Conservation (phyloP, 1,140 invertebrate genomes). For the Megalopta genalis region DNA sequence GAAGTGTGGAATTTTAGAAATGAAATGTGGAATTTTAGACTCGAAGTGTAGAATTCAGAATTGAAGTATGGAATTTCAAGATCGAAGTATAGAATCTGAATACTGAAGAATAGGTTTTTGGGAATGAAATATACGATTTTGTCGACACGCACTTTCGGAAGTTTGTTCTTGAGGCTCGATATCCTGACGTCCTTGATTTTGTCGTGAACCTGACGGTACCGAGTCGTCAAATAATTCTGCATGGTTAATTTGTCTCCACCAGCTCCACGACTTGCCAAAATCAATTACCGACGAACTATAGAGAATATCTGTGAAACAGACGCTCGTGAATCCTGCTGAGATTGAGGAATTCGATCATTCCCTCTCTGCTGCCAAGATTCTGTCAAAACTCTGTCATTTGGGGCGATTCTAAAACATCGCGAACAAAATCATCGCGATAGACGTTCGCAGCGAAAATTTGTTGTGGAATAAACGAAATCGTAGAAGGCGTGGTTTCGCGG, state of each 20-base stretch:
- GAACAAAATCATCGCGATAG: slow-evolving; percentile 8
- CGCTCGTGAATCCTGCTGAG: background rate
- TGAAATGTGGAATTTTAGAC: no score
- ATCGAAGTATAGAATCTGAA: no score
- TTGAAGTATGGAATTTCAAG: no score
- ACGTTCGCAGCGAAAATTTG: background rate
- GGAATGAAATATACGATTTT: no score
- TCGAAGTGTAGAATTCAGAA: no score
- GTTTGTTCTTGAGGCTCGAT: slow-evolving; percentile 8
- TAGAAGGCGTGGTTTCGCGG: background rate
- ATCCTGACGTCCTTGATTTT: slow-evolving; percentile 40
- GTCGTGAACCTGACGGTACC: slow-evolving; percentile 41
- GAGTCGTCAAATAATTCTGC: slow-evolving; percentile 36
- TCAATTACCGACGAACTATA: no score
- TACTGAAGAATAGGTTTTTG: no score
- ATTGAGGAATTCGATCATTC: background rate
- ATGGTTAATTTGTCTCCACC: slow-evolving; percentile 18
- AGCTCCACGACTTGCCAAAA: background rate
- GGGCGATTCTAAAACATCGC: slow-evolving; percentile 8
- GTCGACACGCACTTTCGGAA: slow-evolving; percentile 23
- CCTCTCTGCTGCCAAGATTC: background rate
- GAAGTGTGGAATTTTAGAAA: no score
- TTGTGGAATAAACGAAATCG: background rate
- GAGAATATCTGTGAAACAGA: background rate
- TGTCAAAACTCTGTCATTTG: slow-evolving; percentile 3